A percentile compares a stretch with the other conserved stretches of the same genome.
phyloP scores from a whole-genome alignment of 2,113 vertebrate genomes.

The Neodontobutis hainanensis region DNA sequence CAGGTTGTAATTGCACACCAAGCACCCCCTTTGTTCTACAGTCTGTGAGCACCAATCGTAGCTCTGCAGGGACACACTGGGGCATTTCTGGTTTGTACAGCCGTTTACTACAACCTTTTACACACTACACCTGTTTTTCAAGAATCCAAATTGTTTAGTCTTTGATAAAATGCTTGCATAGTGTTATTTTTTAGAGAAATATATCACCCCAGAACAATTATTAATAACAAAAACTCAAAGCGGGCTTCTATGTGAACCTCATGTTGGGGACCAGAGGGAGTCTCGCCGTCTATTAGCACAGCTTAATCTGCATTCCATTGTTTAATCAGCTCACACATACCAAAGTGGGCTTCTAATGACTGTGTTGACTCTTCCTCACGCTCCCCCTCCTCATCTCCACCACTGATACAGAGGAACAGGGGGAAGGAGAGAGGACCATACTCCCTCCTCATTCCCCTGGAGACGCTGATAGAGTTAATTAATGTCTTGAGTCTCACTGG shows the following conservation, averaged over 20 bases:
- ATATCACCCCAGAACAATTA: not conserved
- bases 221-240: not conserved
- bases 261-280: conserved; percentile 13
- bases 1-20: too few relatives aligned
- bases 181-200: too few relatives aligned
- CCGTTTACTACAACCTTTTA: too few relatives aligned
- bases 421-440: conserved; percentile 19
- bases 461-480: conserved; percentile 57
- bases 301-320: conserved; percentile 55
- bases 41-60: too few relatives aligned
- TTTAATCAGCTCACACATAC: conserved; percentile 52
- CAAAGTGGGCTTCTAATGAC: conserved; percentile 55
- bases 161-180: too few relatives aligned
- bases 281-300: conserved; percentile 30
- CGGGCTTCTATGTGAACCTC: not conserved
- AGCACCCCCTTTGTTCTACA: too few relatives aligned
- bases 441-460: conserved; percentile 6
- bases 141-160: too few relatives aligned
- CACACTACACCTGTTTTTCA: too few relatives aligned
- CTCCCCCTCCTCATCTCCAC: not conserved
- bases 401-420: not conserved
- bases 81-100: too few relatives aligned
- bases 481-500: conserved; percentile 43
- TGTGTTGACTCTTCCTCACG: conserved; percentile 34
- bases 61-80: too few relatives aligned